Evolutionary conservation across 2,888 invertebrate genomes (phyloP), one percentile per base, ranked within the genome.

Genomic region (Vannuccia rotundouncinata): DNA sequence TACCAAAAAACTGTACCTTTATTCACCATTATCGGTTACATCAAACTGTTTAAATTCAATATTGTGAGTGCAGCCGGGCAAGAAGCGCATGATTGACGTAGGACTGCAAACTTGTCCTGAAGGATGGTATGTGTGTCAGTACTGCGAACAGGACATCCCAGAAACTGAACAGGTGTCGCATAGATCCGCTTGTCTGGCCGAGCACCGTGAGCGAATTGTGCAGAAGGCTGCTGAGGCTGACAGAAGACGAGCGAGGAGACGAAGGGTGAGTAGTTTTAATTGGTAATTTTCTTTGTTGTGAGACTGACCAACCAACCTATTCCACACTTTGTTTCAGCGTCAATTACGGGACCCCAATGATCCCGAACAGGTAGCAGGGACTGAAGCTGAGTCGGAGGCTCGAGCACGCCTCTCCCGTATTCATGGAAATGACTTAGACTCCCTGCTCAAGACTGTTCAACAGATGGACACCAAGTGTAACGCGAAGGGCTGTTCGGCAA

Each of bases 391-490:
- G 25, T 66, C 66, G 2, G 66, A 66, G 66, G 66, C 66, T 13
- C 66, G 66, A 5, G 66, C 66, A 17, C 66, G 66, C 66, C 22
- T 66, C 5, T 5, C 66, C 2, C 66, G 66, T 66, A 66, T 66
- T 27, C 66, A 66, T 22, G 66, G 25, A 5, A 66, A 66, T 22
- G 66, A 66, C 66, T 27, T 66, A 2, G 66, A 66, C 66, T 66
- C 66, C 2, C 66, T 66, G 22, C 66, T 66, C 22, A 66, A 66
- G 66, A 66, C 66, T 17, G 66, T 66, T 22, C 66, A 66, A 27
- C 66, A 66, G 66, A 66, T 66, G 66, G 66, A 66, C 22, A 66
- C 66, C 22, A 66, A 66, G 22, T 66, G 66, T 27, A 66, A 66
- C 22, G 25, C 66, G 25, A 5, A 27, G 17, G 66, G 66, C 2